Conservation (phyloP, 2,888 invertebrate genomes). For the Leptopilina myrica region DNA sequence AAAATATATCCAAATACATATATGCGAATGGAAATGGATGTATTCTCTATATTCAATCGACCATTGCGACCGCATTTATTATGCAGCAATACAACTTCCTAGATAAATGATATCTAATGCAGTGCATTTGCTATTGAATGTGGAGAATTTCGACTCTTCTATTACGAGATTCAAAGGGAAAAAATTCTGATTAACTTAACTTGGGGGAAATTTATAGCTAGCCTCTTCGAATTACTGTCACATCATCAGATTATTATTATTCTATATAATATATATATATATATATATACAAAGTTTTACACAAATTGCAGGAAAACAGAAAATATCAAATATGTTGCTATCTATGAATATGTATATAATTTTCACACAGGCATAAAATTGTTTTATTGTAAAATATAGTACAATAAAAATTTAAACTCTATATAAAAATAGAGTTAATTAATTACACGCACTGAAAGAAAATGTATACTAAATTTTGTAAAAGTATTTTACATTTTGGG, state of each 20-base stretch:
- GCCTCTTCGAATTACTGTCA: neutral
- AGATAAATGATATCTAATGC: constrained; percentile 39
- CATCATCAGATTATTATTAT: neutral
- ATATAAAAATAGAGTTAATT: too few species aligned
- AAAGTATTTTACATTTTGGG: too few species aligned
- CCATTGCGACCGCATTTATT: constrained; percentile 32
- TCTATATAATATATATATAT: too few species aligned
- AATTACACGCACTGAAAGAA: too few species aligned
- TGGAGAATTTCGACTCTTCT: constrained; percentile 10
- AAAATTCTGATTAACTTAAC: neutral
- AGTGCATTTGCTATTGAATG: constrained; percentile 8
- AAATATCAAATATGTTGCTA: too few species aligned
- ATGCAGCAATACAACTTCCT: constrained; percentile 27
- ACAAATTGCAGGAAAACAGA: too few species aligned
- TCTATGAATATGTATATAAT: too few species aligned
- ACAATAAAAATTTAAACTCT: too few species aligned
- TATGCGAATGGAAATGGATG: constrained; percentile 40
- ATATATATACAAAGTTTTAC: too few species aligned
- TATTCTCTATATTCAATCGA: neutral
- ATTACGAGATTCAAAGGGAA: neutral
- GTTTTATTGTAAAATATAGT: too few species aligned
- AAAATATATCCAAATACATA: constrained; percentile 47
- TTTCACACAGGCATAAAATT: too few species aligned
- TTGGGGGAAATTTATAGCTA: constrained; percentile 18
- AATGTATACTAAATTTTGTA: too few species aligned